These are phyloP conservation scores for Cecropterus lyciades DNA, from an alignment of 1,140 invertebrate species.

Conservation along the genomic window DNA sequence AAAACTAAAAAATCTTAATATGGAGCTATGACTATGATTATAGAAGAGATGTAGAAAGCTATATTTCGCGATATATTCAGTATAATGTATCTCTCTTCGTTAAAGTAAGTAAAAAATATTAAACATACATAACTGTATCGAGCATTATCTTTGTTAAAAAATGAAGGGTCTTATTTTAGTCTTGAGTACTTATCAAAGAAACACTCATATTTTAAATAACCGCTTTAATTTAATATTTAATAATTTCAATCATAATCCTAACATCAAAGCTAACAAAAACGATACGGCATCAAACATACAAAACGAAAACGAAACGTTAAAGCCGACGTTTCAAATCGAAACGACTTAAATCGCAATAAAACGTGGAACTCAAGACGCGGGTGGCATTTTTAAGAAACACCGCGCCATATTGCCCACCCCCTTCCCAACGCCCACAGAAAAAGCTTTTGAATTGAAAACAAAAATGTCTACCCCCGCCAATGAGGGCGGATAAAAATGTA, in stretches of 20 bases:
- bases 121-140: too few relatives aligned
- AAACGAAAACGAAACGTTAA: slow-evolving; percentile 21
- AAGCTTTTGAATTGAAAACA: slow-evolving; percentile 75
- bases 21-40: too few relatives aligned
- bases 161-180: too few relatives aligned
- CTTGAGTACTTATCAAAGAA: background rate
- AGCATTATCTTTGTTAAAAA: too few relatives aligned
- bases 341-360: slow-evolving; percentile 35
- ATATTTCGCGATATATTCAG: too few relatives aligned
- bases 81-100: too few relatives aligned
- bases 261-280: slow-evolving; percentile 20
- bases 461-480: slow-evolving; percentile 69
- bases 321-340: slow-evolving; percentile 31
- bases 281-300: too few relatives aligned
- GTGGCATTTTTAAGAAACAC: slow-evolving; percentile 55
- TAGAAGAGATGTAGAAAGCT: too few relatives aligned
- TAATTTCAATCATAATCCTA: slow-evolving; percentile 34
- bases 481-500: slow-evolving; percentile 65
- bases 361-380: slow-evolving; percentile 33
- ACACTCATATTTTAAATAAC: background rate
- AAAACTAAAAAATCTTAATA: too few relatives aligned
- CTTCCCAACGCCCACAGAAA: slow-evolving; percentile 72
- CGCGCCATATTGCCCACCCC: slow-evolving; percentile 54
- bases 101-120: too few relatives aligned
- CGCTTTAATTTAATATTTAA: too few relatives aligned